Percentiles rank a stretch among this genome's conserved stretches.
These are phyloP conservation scores for Kryphioiulus occultus DNA, from an alignment of 2,888 invertebrate genomes.

Conservation along the genomic window DNA sequence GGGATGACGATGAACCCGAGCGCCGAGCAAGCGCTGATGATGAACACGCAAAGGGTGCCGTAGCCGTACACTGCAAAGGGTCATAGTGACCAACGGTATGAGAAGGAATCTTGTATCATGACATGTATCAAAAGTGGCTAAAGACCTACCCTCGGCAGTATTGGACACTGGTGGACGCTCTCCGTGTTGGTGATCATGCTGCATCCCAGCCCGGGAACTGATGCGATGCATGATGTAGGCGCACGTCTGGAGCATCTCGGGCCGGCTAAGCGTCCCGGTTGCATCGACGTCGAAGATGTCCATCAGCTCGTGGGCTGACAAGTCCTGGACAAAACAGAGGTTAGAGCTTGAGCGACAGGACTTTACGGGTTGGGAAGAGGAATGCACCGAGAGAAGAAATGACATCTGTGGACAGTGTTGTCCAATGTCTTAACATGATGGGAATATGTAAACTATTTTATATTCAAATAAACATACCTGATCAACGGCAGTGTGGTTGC, in stretches of 20 bases:
- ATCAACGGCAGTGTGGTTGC: neutral
- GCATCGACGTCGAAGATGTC: neutral
- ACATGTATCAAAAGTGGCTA: neutral
- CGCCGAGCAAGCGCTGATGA: slow-evolving; percentile 63
- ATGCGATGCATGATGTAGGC: slow-evolving; percentile 2
- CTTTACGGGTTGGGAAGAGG: too few relatives aligned
- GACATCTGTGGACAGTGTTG: too few relatives aligned
- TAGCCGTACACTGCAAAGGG: slow-evolving; percentile 56
- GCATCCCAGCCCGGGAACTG: neutral
- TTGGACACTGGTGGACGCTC: neutral
- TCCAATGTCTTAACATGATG: too few relatives aligned
- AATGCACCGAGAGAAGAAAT: too few relatives aligned
- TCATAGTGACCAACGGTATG: neutral
- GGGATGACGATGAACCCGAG: slow-evolving; percentile 61
- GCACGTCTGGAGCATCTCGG: neutral
- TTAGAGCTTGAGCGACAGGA: neutral
- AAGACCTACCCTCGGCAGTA: neutral
- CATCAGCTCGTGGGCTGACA: neutral
- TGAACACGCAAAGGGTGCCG: slow-evolving; percentile 62
- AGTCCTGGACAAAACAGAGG: neutral
- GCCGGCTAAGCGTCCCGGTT: neutral
- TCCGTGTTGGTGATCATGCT: neutral
- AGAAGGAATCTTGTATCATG: neutral
- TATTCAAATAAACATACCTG: neutral
- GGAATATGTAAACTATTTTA: too few relatives aligned